These are phyloP conservation scores for Acrobasis repandana DNA, from an alignment of 2,888 invertebrate species.

Conservation along the genomic window DNA sequence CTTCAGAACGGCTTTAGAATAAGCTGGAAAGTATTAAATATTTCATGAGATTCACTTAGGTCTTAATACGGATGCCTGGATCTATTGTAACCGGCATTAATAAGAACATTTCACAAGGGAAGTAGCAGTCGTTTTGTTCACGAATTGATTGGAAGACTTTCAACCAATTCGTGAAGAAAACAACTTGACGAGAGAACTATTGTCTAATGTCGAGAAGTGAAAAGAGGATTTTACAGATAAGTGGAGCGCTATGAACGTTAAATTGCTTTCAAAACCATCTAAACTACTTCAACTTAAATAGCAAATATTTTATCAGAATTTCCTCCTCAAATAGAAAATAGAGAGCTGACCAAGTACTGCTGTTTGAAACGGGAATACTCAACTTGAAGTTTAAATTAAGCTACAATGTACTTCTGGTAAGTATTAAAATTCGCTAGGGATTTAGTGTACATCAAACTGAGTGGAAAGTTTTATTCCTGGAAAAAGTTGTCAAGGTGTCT, in stretches of 20 bases:
- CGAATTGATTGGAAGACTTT: too few relatives aligned
- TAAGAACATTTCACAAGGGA: neutral
- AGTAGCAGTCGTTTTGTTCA: too few relatives aligned
- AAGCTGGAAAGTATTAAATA: neutral
- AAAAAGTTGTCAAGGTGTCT: neutral
- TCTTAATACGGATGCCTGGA: neutral
- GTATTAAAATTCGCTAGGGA: conserved; percentile 1
- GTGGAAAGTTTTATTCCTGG: conserved; percentile 2
- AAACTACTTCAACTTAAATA: neutral
- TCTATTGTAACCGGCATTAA: neutral
- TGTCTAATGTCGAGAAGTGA: neutral
- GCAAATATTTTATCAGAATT: neutral
- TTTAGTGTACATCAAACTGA: neutral
- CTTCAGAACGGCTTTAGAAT: neutral
- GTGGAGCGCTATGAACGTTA: neutral
- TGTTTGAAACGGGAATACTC: neutral
- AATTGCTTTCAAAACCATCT: neutral
- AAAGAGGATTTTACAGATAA: neutral
- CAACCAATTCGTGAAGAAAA: neutral
- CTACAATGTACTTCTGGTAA: neutral
- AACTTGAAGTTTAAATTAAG: neutral
- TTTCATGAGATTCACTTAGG: neutral
- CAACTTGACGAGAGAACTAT: neutral
- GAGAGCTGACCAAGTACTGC: neutral
- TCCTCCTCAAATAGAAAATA: neutral